Evolutionary conservation across 2,888 invertebrate species (phyloP).

Genomic region (Ochropacha duplaris): DNA sequence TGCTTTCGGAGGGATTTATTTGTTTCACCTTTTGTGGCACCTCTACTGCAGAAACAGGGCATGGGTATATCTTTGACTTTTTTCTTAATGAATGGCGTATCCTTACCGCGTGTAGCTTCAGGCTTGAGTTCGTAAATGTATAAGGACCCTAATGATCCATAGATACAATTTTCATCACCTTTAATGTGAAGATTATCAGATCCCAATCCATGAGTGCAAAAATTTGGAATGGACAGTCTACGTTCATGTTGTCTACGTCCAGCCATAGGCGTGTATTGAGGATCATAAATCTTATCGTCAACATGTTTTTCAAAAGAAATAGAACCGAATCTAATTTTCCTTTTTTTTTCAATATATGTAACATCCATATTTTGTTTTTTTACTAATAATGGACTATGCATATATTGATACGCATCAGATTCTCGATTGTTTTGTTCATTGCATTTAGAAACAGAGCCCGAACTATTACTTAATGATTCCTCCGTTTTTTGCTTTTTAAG

Average conservation of each 20-base stretch:
- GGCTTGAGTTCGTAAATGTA: conserved; percentile 55
- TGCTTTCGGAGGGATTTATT: conserved; percentile 13
- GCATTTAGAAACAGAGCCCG: background rate
- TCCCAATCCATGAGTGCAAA: conserved; percentile 22
- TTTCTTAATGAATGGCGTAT: conserved; percentile 50
- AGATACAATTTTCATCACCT: conserved; percentile 54
- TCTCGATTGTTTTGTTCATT: background rate
- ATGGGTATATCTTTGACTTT: conserved; percentile 42
- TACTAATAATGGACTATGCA: background rate
- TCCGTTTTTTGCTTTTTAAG: background rate
- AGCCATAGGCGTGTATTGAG: conserved; percentile 12
- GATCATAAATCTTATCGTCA: conserved; percentile 8
- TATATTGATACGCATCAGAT: background rate
- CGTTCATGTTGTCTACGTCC: conserved; percentile 6
- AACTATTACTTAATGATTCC: background rate
- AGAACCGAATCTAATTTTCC: background rate
- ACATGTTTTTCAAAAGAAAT: background rate
- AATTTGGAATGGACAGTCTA: conserved; percentile 32
- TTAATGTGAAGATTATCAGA: conserved; percentile 43
- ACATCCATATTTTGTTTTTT: background rate
- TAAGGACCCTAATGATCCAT: conserved; percentile 38
- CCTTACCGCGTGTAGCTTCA: conserved; percentile 31
- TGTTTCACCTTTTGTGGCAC: conserved; percentile 20
- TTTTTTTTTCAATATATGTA: background rate
- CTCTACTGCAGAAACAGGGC: conserved; percentile 58